Evolutionary conservation across 2,113 vertebrate genomes (phyloP), one percentile per base, ranked within the genome.

Genomic region (Myrmecobius fasciatus): DNA sequence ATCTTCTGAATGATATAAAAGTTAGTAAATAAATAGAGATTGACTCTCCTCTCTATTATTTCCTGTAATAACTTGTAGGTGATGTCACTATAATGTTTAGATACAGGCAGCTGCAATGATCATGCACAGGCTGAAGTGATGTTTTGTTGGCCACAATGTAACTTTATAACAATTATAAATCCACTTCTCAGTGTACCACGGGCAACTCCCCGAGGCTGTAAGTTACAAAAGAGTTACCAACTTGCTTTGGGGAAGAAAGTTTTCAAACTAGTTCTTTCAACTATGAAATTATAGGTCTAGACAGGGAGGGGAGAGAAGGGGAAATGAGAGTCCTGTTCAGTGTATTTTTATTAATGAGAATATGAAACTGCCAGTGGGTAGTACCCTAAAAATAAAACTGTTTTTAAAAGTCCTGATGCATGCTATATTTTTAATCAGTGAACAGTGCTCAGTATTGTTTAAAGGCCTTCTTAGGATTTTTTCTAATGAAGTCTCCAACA

Each of bases 321-420:
- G n/a, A 60, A 92, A 90, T 67, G 24, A 49, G 92, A 89, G 11
- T 24, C 54, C 91, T 51, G 0, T 2, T 53, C 92, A 48, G 12
- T 88, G n/a, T 93, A 48, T 94, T 96, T 92, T 95, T 52, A 51
- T 88, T 94, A 96, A 91, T 92, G 52, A 96, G 53, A 94, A 25
- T 75, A 26, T 91, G 52, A 94, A 96, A n/a, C 8, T 75, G 0
- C 67, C 94, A 91, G n/a, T 92, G 1, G 93, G 52, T 0, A 31
- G 0, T 54, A 28, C 88, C 43, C 93, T 96, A 92, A 96, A 95
- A 92, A n/a, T 91, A 67, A 95, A 83, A 43, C 67, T 2, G 22
- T n/a, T 90, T 28, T 89, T 90, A 92, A 95, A 94, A 92, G 52
- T 2, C 90, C 11, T 92, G 36, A 90, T 47, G 48, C 26, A 89